Base-by-base conservation (phyloP, 1,140 invertebrate species). In the Bilobella aurantiaca region DNA sequence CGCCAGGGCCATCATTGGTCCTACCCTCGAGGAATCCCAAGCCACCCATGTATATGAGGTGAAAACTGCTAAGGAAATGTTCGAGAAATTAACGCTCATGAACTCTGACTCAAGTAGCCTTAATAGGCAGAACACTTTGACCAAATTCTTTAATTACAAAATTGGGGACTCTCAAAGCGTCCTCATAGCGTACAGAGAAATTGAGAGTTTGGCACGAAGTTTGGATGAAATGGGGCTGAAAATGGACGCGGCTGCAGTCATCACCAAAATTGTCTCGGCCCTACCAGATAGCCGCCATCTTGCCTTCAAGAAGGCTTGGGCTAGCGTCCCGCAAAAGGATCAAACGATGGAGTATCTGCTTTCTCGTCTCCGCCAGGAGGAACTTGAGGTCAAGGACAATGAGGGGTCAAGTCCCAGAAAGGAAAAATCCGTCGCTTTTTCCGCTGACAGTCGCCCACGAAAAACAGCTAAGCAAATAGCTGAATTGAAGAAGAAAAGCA, bases 71-170 rank as follows among this genome's bases (percentile, higher is more conserved):
- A 8, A n/a, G 18, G 56, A 58, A 29, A 56, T 59, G 3, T 59
- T 3, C 5, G 2, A 23, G 47, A 57, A 58, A 18, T n/a, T 58
- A 1, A 59, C 37, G 32, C 14, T 42, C 1, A 1, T 65, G 31
- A 42, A 58, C 30, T n/a, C 29, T 37, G 63, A 65, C 34, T 21
- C 63, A 5, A 58, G 49, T n/a, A 25, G 27, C 1, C 27, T 65
- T 16, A 65, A 65, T 25, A 12, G 16, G 8, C 18, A 42, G 3
- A 2, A 28, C 28, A 65, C 63, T 1, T 18, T 37, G 29, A 12
- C 28, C 16, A 3, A 1, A 3, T 65, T 65, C 32, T 65, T 8
- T n/a, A 46, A 14, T 21, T 23, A 31, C 5, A 16, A 12, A 42
- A 58, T 65, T 29, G 25, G n/a, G 5, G 34, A 58, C 25, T 23